Evolutionary conservation across 2,113 vertebrate species (phyloP).

Genomic region (Xiphorhynchus elegans): DNA sequence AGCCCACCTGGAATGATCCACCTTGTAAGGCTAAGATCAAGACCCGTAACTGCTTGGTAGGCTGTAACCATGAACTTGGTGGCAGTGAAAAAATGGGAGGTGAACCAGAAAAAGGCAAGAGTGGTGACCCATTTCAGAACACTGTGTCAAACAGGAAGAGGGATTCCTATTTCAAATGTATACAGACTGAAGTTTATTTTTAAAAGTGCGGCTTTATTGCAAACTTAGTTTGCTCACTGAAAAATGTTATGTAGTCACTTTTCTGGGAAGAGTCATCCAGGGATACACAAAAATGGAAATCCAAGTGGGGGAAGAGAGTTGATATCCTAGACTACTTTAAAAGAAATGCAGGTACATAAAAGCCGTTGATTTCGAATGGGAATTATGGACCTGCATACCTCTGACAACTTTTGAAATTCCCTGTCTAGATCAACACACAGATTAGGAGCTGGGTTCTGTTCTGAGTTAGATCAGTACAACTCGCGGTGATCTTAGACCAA

Average conservation of each 20-base stretch:
- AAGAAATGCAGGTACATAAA: neutral
- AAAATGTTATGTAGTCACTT: conserved; percentile 43
- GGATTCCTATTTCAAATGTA: conserved; percentile 68
- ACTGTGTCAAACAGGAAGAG: conserved; percentile 62
- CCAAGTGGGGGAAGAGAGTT: neutral
- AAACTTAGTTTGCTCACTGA: conserved; percentile 69
- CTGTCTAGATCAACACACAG: neutral
- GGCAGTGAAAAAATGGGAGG: conserved; percentile 43
- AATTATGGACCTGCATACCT: neutral
- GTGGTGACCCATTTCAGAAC: conserved; percentile 60
- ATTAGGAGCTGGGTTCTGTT: neutral
- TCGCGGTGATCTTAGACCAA: neutral
- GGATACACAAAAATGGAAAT: neutral
- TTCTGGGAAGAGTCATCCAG: conserved; percentile 3
- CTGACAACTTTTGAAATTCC: neutral
- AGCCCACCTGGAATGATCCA: neutral
- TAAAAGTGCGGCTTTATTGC: conserved; percentile 73
- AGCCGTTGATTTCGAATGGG: neutral
- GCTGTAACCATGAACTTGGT: neutral
- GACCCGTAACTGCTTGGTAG: conserved; percentile 25
- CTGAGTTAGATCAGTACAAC: neutral
- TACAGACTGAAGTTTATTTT: conserved; percentile 59
- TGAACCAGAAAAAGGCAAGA: conserved; percentile 74
- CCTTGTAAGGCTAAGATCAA: conserved; percentile 40
- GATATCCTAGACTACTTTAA: neutral